phyloP scores from a whole-genome alignment of 2,797 vertebrate genomes.

The Scleropages formosus region DNA sequence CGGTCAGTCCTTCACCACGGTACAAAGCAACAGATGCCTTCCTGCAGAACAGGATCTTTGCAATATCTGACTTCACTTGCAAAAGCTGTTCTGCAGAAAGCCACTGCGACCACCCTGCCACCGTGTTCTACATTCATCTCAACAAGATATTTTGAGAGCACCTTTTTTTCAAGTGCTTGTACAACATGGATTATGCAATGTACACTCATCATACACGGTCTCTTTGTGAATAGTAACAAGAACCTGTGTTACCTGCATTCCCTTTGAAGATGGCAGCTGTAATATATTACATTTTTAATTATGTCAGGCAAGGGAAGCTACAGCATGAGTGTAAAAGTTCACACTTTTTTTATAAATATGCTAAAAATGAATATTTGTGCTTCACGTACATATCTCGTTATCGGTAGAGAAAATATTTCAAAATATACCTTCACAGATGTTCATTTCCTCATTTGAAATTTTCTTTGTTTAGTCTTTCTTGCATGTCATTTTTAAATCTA shows the following conservation, averaged over 20 bases:
- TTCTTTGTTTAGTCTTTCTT: too few species aligned
- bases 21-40: conserved; percentile 12
- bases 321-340: not conserved
- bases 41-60: not conserved
- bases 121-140: not conserved
- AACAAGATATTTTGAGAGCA: not conserved
- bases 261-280: conserved; percentile 1
- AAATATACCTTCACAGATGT: too few species aligned
- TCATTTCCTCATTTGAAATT: too few species aligned
- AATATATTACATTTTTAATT: not conserved
- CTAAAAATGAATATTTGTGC: not conserved
- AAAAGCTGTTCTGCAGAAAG: not conserved
- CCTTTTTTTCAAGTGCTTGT: not conserved
- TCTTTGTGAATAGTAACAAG: not conserved
- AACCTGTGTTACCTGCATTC: not conserved
- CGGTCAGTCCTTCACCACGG: not conserved
- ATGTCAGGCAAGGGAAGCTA: not conserved
- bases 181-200: not conserved
- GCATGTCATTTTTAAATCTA: too few species aligned
- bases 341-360: not conserved
- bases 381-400: too few species aligned
- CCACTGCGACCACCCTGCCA: not conserved
- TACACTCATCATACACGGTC: not conserved
- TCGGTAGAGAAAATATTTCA: too few species aligned
- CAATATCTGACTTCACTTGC: not conserved